phyloP scores from a whole-genome alignment of 2,797 vertebrate species.

The Anolis apletophallus region DNA sequence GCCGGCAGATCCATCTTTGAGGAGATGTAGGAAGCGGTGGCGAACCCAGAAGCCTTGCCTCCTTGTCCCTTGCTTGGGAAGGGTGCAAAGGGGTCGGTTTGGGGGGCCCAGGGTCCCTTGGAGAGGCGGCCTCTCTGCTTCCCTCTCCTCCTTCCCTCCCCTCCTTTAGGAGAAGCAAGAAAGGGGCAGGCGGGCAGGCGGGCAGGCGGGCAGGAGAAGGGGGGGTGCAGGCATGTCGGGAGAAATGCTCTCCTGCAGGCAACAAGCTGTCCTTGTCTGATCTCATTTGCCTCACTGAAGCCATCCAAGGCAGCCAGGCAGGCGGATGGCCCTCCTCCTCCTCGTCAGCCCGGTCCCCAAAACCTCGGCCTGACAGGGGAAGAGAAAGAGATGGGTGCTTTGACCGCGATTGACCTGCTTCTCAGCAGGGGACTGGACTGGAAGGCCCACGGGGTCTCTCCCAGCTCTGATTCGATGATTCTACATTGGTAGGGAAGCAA shows the following conservation, averaged over 20 bases:
- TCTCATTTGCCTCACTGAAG: neutral
- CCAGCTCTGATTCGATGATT: too few relatives aligned
- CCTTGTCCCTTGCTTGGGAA: too few relatives aligned
- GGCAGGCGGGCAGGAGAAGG: too few relatives aligned
- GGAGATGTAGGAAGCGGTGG: neutral
- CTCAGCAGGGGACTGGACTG: too few relatives aligned
- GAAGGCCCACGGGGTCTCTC: too few relatives aligned
- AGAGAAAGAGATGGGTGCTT: neutral
- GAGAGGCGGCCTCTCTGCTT: too few relatives aligned
- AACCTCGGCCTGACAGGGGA: neutral
- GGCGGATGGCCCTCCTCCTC: neutral
- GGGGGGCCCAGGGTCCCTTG: too few relatives aligned
- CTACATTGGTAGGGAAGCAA: too few relatives aligned
- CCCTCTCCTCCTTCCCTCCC: too few relatives aligned
- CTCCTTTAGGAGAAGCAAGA: neutral
- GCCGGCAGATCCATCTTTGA: neutral
- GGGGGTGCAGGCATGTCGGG: neutral
- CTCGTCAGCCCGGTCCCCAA: neutral
- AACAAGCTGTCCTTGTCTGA: constrained; percentile 12
- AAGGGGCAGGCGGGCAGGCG: neutral
- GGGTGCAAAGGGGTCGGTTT: too few relatives aligned
- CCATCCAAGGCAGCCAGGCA: neutral
- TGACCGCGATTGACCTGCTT: too few relatives aligned
- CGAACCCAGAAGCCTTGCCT: too few relatives aligned
- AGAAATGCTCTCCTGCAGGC: constrained; percentile 2